Conservation (phyloP, 2,113 vertebrate species). For the Epinephelus cyanopodus region DNA sequence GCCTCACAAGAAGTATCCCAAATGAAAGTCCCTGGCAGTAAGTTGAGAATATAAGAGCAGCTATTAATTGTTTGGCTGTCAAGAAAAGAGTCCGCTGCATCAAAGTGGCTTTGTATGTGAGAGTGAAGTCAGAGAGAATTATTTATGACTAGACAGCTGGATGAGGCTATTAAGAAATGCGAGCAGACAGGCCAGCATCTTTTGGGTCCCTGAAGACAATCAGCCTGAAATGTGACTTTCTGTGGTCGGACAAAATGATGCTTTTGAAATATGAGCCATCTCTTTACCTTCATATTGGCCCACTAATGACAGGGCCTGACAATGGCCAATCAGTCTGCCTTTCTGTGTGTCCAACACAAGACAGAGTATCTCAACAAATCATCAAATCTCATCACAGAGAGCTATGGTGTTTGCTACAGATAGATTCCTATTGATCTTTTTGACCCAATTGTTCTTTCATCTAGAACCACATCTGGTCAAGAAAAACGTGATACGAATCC, state of each 20-base stretch:
- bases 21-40: slow-evolving; percentile 26
- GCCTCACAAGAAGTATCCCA: neutral
- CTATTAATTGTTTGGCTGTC: slow-evolving; percentile 40
- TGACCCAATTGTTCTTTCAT: neutral
- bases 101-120: slow-evolving; percentile 28
- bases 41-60: slow-evolving; percentile 2
- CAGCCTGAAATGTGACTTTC: neutral
- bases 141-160: slow-evolving; percentile 24
- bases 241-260: neutral
- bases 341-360: neutral
- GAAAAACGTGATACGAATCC: neutral
- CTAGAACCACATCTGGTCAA: neutral
- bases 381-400: neutral
- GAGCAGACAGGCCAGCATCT: slow-evolving; percentile 8
- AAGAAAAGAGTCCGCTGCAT: slow-evolving; percentile 15
- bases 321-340: neutral
- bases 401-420: neutral
- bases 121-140: slow-evolving; percentile 18
- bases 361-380: neutral
- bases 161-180: slow-evolving; percentile 8
- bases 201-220: neutral
- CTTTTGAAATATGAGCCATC: neutral
- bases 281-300: neutral
- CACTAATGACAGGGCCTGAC: neutral
- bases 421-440: neutral